Percentiles rank a stretch among this genome's conserved stretches.
Conservation (phyloP, 2,888 invertebrate genomes). For the Nematopogon swammerdamellus region DNA sequence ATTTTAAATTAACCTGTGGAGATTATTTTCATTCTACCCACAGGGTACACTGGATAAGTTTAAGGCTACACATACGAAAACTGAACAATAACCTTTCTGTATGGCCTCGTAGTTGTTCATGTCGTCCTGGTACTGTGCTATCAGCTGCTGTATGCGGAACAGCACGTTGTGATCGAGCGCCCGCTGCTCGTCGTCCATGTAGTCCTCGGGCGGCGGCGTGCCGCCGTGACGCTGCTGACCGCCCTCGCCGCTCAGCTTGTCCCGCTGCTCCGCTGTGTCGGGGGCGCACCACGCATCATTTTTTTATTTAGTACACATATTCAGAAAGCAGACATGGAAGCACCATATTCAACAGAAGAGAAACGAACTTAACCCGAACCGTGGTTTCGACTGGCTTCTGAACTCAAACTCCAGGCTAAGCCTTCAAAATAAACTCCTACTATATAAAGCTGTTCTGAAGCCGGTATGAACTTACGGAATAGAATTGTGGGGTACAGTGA, state of each 20-base stretch:
- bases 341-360: too few species aligned
- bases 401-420: too few species aligned
- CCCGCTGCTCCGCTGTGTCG: slow-evolving; percentile 36
- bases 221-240: slow-evolving; percentile 10
- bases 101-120: slow-evolving; percentile 66
- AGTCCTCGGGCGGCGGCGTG: slow-evolving; percentile 54
- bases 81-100: slow-evolving; percentile 66
- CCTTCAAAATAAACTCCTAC: too few species aligned
- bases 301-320: background rate
- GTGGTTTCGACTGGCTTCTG: background rate
- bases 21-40: too few species aligned
- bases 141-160: slow-evolving; percentile 74
- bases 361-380: background rate
- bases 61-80: too few species aligned
- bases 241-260: slow-evolving; percentile 3
- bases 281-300: background rate
- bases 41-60: too few species aligned
- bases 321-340: background rate
- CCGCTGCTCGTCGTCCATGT: slow-evolving; percentile 74
- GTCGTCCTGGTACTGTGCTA: slow-evolving; percentile 79
- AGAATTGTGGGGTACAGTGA: too few species aligned
- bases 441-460: too few species aligned
- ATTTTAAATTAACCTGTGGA: too few species aligned
- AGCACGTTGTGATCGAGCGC: slow-evolving; percentile 72
- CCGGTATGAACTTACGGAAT: too few species aligned